A percentile compares a stretch with the other conserved stretches of the same genome.
phyloP scores from a whole-genome alignment of 2,113 vertebrate species.

The Marcusenius ussheri region DNA sequence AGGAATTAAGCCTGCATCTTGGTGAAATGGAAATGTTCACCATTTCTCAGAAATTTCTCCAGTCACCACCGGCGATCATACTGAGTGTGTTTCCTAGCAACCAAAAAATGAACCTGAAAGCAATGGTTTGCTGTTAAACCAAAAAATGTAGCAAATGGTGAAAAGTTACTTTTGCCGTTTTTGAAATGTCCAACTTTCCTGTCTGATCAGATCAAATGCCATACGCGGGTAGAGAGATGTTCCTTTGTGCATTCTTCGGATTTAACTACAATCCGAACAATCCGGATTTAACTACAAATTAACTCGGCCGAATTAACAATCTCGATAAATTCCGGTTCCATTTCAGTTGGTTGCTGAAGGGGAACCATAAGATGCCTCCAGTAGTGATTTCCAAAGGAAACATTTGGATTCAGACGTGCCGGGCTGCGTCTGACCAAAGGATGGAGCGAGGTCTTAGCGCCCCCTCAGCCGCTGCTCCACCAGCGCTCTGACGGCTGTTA shows the following conservation, averaged over 20 bases:
- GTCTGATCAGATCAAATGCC: conserved; percentile 43
- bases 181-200: conserved; percentile 46
- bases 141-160: conserved; percentile 31
- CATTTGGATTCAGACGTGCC: neutral
- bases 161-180: conserved; percentile 48
- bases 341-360: conserved; percentile 19
- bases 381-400: conserved; percentile 19
- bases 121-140: conserved; percentile 43
- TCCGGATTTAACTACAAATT: too few relatives aligned
- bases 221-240: neutral
- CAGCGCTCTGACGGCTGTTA: neutral
- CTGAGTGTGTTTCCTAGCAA: conserved; percentile 51
- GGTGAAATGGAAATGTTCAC: conserved; percentile 47
- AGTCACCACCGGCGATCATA: conserved; percentile 38
- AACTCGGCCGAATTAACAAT: neutral
- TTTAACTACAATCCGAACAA: too few relatives aligned
- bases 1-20: conserved; percentile 33
- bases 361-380: neutral
- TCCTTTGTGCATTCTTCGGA: neutral
- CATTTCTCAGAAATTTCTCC: conserved; percentile 34
- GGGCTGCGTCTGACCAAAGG: neutral
- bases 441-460: neutral
- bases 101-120: conserved; percentile 39
- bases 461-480: too few relatives aligned
- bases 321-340: conserved; percentile 4